A percentile compares a stretch with the other conserved stretches of the same genome.
These are phyloP conservation scores for Oscheius sp. DNA, from an alignment of 2,888 invertebrate species.

Conservation along the genomic window DNA sequence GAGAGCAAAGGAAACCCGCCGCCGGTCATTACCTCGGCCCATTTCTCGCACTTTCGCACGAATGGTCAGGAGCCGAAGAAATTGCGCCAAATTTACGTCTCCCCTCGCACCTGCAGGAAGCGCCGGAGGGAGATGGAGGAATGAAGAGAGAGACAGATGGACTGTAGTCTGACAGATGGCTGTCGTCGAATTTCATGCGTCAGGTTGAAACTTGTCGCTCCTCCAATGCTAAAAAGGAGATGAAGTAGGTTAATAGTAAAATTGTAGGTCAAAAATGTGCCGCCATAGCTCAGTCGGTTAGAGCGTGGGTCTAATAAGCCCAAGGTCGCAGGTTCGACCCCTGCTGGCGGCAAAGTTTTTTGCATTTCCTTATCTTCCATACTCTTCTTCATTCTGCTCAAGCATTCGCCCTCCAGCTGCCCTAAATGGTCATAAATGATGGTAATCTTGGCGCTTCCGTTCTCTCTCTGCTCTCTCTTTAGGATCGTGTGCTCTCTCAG, in stretches of 20 bases:
- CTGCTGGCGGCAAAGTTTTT: constrained; percentile 68
- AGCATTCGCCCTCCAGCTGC: not conserved
- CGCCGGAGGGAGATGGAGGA: not conserved
- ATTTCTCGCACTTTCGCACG: constrained; percentile 16
- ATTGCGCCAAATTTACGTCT: constrained; percentile 31
- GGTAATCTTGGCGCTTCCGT: constrained; percentile 25
- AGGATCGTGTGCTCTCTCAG: constrained; percentile 1
- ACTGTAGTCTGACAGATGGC: not conserved
- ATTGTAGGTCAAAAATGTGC: too few relatives aligned
- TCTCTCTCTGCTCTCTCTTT: constrained; percentile 4
- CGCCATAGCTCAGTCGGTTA: constrained; percentile 70
- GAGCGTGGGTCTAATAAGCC: constrained; percentile 70
- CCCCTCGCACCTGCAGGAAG: constrained; percentile 15
- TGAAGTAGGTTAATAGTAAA: too few relatives aligned
- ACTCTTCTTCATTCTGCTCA: not conserved
- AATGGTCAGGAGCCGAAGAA: constrained; percentile 12
- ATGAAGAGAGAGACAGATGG: too few relatives aligned
- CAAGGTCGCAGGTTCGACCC: constrained; percentile 70
- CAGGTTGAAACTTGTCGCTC: too few relatives aligned
- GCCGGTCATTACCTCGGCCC: constrained; percentile 22
- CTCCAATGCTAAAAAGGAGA: too few relatives aligned
- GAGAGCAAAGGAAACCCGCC: not conserved
- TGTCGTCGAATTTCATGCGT: constrained; percentile 4
- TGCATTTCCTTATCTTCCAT: too few relatives aligned
- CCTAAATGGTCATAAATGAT: constrained; percentile 26